These are phyloP conservation scores for Chaenodraco wilsoni DNA, from an alignment of 2,797 vertebrate species.

Conservation along the genomic window DNA sequence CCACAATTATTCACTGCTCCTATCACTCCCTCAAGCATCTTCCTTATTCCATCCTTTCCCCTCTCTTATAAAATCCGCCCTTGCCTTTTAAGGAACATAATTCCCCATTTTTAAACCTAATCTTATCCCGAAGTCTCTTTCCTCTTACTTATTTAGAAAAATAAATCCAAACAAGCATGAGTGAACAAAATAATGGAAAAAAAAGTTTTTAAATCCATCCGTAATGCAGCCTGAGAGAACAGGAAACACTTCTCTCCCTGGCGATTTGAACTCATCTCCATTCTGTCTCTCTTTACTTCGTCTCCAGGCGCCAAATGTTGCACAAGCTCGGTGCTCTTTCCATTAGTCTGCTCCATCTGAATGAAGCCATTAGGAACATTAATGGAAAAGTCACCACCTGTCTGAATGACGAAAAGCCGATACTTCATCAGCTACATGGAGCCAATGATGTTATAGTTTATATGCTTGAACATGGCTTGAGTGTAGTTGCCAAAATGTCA, in stretches of 20 bases:
- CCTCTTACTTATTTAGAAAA: neutral
- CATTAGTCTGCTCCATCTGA: neutral
- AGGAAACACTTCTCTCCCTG: neutral
- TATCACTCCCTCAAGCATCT: slow-evolving; percentile 11
- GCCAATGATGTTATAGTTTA: neutral
- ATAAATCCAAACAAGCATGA: no score
- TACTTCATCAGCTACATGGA: neutral
- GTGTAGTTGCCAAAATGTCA: neutral
- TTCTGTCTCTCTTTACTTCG: neutral
- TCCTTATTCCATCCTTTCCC: neutral
- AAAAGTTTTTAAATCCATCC: neutral
- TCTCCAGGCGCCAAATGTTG: neutral
- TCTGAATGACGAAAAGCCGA: neutral
- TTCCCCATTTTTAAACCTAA: neutral
- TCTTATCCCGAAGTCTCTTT: neutral
- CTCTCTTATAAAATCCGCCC: neutral
- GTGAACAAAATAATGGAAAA: no score
- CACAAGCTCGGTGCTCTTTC: neutral
- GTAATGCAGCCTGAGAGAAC: neutral
- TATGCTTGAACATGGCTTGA: neutral
- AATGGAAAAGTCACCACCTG: slow-evolving; percentile 4
- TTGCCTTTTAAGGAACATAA: neutral
- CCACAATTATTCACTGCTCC: slow-evolving; percentile 59
- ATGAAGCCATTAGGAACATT: neutral
- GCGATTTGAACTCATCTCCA: neutral